phyloP scores from a whole-genome alignment of 1,140 invertebrate species.

The Apis mellifera region DNA sequence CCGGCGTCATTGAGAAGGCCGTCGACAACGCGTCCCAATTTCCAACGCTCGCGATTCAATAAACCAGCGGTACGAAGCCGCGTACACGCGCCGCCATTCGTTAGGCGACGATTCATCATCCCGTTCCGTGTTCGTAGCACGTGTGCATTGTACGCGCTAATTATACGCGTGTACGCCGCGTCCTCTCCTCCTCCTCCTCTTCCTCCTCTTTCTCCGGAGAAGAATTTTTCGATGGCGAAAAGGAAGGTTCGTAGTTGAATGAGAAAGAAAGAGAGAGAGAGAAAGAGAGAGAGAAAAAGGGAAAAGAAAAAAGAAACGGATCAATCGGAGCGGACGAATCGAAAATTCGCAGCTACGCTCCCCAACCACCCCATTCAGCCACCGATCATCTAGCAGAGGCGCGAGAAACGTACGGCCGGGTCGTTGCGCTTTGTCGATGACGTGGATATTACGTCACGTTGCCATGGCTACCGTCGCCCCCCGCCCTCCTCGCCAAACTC shows the following conservation, averaged over 20 bases:
- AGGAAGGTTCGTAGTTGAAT: no score
- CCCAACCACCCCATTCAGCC: constrained; percentile 30
- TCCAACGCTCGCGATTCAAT: constrained; percentile 51
- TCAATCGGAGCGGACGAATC: constrained; percentile 27
- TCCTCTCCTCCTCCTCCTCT: not conserved
- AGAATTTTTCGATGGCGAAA: no score
- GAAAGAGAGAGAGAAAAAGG: no score
- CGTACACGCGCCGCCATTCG: not conserved
- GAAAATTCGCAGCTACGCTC: constrained; percentile 33
- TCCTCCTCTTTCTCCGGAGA: no score
- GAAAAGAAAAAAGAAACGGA: not conserved
- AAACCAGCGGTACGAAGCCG: constrained; percentile 12
- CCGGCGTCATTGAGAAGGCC: constrained; percentile 77
- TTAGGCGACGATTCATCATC: no score
- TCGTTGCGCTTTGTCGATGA: constrained; percentile 63
- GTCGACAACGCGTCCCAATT: constrained; percentile 74
- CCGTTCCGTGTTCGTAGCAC: no score
- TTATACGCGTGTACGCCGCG: not conserved
- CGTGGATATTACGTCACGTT: constrained; percentile 68
- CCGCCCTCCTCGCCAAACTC: constrained; percentile 33
- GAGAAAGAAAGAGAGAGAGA: no score
- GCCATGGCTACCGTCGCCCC: constrained; percentile 59
- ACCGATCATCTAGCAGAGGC: not conserved
- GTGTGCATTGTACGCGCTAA: not conserved
- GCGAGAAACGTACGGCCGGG: constrained; percentile 40